Conservation (phyloP, 2,888 invertebrate genomes). For the Eilema griseolum region DNA sequence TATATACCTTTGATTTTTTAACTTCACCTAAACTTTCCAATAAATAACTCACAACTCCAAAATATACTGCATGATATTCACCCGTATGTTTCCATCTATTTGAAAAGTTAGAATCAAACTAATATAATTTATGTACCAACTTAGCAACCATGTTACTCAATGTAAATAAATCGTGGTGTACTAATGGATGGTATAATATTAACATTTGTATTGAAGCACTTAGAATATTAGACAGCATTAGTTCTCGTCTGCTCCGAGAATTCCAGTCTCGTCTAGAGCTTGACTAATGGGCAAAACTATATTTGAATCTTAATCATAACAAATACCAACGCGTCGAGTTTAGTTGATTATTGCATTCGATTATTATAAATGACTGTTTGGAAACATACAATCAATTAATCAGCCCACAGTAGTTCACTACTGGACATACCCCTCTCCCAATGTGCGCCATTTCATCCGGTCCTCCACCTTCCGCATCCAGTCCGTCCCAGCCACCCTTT, state of each 20-base stretch:
- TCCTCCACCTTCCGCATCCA: too few relatives aligned
- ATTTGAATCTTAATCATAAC: slow-evolving; percentile 27
- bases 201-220: slow-evolving; percentile 42
- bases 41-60: not conserved
- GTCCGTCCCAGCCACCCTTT: too few relatives aligned
- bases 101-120: not conserved
- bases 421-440: too few relatives aligned
- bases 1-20: too few relatives aligned
- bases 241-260: slow-evolving; percentile 27
- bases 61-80: not conserved
- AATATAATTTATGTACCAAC: not conserved
- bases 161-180: slow-evolving; percentile 39
- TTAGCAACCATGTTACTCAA: slow-evolving; percentile 39
- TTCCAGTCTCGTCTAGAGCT: slow-evolving; percentile 25
- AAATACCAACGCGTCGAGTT: slow-evolving; percentile 10
- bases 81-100: not conserved
- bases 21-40: too few relatives aligned
- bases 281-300: slow-evolving; percentile 24
- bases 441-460: too few relatives aligned
- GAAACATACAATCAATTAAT: not conserved
- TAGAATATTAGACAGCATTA: slow-evolving; percentile 40
- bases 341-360: not conserved
- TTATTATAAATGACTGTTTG: not conserved
- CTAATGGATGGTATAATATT: slow-evolving; percentile 46
- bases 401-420: too few relatives aligned